These are phyloP conservation scores for Panopea generosa DNA, from an alignment of 2,888 invertebrate genomes.

Conservation along the genomic window DNA sequence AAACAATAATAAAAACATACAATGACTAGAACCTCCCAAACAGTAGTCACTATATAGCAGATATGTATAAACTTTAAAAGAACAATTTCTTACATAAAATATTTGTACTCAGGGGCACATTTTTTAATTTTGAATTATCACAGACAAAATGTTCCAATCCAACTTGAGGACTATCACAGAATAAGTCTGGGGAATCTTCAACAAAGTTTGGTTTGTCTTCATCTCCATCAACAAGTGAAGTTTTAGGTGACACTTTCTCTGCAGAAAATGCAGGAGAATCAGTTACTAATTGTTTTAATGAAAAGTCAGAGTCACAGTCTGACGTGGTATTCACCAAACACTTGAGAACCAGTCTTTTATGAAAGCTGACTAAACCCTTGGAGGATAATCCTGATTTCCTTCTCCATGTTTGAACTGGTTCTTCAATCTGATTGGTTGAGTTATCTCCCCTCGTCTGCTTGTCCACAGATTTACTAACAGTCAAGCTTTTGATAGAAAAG, in stretches of 20 bases:
- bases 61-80: slow-evolving; percentile 19
- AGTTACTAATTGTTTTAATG: no score
- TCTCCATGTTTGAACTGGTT: no score
- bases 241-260: background rate
- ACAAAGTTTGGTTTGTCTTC: background rate
- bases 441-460: no score
- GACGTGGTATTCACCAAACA: slow-evolving; percentile 8
- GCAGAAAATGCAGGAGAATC: background rate
- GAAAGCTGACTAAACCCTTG: no score
- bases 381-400: no score
- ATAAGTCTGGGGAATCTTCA: slow-evolving; percentile 31
- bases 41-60: no score
- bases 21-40: no score
- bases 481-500: no score
- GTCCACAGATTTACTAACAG: no score
- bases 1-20: no score
- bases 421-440: no score
- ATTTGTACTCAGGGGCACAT: slow-evolving; percentile 2
- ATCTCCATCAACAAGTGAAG: background rate
- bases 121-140: slow-evolving; percentile 4
- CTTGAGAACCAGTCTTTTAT: background rate
- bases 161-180: slow-evolving; percentile 23
- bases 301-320: slow-evolving; percentile 8
- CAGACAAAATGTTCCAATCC: slow-evolving; percentile 5
- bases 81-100: slow-evolving; percentile 46